A percentile compares a stretch with the other conserved stretches of the same genome.
phyloP scores from a whole-genome alignment of 1,140 invertebrate species.

The Drosophila parvula region DNA sequence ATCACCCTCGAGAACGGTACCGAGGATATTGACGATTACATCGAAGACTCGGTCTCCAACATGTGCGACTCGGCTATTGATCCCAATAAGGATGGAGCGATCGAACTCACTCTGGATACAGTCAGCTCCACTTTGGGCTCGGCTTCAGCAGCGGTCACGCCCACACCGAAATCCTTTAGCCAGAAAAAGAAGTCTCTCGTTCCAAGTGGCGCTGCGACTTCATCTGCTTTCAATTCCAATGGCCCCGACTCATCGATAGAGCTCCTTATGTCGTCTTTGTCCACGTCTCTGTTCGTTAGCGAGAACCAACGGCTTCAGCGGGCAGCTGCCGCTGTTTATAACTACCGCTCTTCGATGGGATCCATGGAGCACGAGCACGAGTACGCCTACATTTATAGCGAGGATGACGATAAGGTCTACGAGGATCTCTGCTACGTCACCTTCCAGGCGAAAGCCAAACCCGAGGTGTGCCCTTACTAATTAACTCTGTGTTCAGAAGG shows the following conservation, averaged over 20 bases:
- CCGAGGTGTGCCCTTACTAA: constrained; percentile 85
- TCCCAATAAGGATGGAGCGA: background rate
- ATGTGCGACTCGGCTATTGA: constrained; percentile 71
- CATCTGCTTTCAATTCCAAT: constrained; percentile 1
- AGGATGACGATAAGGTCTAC: constrained; percentile 92
- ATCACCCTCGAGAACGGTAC: constrained; percentile 81
- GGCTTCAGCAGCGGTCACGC: constrained; percentile 39
- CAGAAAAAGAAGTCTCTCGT: background rate
- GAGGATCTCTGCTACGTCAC: constrained; percentile 94
- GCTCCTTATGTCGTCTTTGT: constrained; percentile 32
- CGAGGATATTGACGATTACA: constrained; percentile 80
- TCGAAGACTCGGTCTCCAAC: constrained; percentile 74
- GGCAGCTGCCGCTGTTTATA: constrained; percentile 75
- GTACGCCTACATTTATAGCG: constrained; percentile 78
- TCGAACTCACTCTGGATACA: constrained; percentile 49
- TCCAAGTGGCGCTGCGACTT: background rate
- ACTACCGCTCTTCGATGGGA: constrained; percentile 69
- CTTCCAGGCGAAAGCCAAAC: constrained; percentile 86
- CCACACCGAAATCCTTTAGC: constrained; percentile 49
- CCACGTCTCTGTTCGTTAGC: constrained; percentile 53
- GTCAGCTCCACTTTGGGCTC: constrained; percentile 1
- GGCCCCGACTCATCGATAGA: constrained; percentile 4
- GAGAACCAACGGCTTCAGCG: constrained; percentile 72
- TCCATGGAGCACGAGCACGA: constrained; percentile 75
- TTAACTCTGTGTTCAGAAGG: constrained; percentile 21